These are phyloP conservation scores for Spongilla lacustris DNA, from an alignment of 37 sponge, comb jelly and placozoan species.

Conservation along the genomic window DNA sequence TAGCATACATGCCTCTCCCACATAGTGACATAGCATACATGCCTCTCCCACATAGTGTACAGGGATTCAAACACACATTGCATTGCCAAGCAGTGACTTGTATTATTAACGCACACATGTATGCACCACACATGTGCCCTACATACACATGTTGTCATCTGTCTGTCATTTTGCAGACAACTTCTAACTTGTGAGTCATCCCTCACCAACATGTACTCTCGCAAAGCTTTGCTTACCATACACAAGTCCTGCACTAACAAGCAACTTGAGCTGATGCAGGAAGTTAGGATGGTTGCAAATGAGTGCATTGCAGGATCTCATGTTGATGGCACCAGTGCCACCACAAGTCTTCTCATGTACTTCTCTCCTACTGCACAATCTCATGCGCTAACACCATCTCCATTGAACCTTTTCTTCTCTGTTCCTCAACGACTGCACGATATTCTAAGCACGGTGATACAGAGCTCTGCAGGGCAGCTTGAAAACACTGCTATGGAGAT, in stretches of 20 bases:
- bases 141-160: neutral
- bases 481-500: constrained; percentile 26
- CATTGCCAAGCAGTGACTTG: no score
- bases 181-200: constrained; percentile 72
- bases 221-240: constrained; percentile 61
- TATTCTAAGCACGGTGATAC: neutral
- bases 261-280: neutral
- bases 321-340: constrained; percentile 31
- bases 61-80: no score
- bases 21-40: neutral
- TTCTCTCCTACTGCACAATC: constrained; percentile 26
- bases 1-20: neutral
- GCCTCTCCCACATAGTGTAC: no score
- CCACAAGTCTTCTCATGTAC: constrained; percentile 49
- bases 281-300: constrained; percentile 24
- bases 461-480: neutral
- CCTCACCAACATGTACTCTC: constrained; percentile 73
- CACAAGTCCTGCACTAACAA: neutral
- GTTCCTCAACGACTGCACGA: constrained; percentile 12
- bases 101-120: no score
- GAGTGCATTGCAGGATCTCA: constrained; percentile 53
- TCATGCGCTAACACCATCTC: constrained; percentile 37
- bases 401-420: constrained; percentile 61
- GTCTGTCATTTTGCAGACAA: constrained; percentile 32
- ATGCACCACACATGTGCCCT: neutral